Evolutionary conservation across 2,113 vertebrate species (phyloP).

Genomic region (Coptodon bakossiorum): DNA sequence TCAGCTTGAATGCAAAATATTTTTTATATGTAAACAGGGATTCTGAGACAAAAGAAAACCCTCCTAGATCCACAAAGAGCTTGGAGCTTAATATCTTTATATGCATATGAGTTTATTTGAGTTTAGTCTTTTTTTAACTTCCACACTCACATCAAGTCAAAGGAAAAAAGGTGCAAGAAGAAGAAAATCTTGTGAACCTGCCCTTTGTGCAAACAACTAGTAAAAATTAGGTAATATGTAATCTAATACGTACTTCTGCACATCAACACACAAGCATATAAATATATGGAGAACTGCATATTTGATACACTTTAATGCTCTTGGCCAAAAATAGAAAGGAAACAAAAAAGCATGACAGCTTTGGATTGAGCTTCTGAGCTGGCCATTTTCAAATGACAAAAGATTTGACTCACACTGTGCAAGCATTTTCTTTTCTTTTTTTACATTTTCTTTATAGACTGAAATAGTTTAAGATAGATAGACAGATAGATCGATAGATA

Average conservation of each 20-base stretch:
- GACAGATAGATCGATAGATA: not conserved
- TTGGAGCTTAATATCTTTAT: not conserved
- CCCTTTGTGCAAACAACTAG: not conserved
- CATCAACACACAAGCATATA: not conserved
- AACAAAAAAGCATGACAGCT: not conserved
- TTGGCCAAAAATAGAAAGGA: not conserved
- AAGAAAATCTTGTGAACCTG: not conserved
- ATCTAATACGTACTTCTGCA: not conserved
- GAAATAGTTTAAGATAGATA: not conserved
- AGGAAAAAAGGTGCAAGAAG: not conserved
- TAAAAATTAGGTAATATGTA: not conserved
- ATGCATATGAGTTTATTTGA: not conserved
- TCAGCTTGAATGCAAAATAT: not conserved
- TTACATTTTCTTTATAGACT: not conserved
- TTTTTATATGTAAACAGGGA: not conserved
- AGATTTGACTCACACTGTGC: not conserved
- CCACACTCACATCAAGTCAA: fast-evolving
- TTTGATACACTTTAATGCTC: not conserved
- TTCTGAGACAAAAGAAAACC: not conserved
- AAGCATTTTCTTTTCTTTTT: not conserved
- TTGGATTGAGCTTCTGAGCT: not conserved
- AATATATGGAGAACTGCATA: not conserved
- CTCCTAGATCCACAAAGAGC: not conserved
- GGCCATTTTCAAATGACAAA: not conserved
- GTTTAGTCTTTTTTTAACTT: not conserved